Base-by-base conservation (phyloP, 2,797 vertebrate genomes). In the Poeciliopsis gracilis region DNA sequence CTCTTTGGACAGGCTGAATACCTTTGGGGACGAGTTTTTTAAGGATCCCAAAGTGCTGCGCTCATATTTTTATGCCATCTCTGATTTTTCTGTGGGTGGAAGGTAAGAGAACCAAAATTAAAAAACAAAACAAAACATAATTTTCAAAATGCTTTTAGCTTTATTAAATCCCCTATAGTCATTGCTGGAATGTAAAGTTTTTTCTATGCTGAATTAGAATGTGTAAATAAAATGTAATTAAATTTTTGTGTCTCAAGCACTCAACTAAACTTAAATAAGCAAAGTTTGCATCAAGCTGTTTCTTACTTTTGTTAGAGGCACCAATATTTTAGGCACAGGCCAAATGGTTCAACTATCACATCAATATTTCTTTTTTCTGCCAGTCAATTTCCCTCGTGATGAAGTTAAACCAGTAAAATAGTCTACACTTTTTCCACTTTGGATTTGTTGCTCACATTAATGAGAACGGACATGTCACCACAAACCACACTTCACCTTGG, bases 21-120 rank as follows among this genome's bases (percentile, higher is more conserved):
- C 97, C 0, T 99, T 99, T 9, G 98, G 98, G 59, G 98, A 99
- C 0, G 98, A 99, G 89, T 97, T 99, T 93, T 99, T 99, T 94
- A 97, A 97, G 92, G 98, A 99, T 59, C 89, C 96, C 75, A 97
- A 96, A 89, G 98, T 99, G 87, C 92, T 99, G 57, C 96, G 95
- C 75, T 98, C 97, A 0, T 99, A 99, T 84, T 98, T 97, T 92
- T 99, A 99, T 0, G 97, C 97, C 59, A 97, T 99, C 89, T 97
- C 98, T 0, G 98, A 99, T 94, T 97, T 99, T 93, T 97, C 98
- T 0, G 97, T 98, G 0, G 98, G 98, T 0, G 98, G 97, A 93
- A 98, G 98, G 98, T 99, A 94, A 96, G 86, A 82, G 46, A 85
- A 69, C 72, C 23, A 25, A 53, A 9, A 53, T 16, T 4, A 5